Evolutionary conservation across 2,113 vertebrate species (phyloP).

Genomic region (Cebus imitator): DNA sequence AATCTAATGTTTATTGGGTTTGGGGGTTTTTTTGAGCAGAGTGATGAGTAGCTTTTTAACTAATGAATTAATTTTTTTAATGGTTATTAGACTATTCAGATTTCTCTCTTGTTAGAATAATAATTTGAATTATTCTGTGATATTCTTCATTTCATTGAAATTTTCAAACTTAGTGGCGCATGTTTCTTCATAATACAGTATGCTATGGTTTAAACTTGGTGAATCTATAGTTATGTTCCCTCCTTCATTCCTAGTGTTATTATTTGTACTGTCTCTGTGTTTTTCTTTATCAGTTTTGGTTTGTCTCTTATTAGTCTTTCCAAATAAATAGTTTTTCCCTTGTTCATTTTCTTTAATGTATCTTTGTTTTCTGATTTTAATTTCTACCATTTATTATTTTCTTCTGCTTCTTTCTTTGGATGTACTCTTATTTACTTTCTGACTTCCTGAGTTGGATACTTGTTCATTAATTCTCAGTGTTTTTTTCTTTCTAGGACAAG

Average conservation of each 20-base stretch:
- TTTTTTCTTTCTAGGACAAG: neutral
- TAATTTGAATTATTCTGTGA: neutral
- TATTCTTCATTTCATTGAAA: neutral
- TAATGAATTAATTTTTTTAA: neutral
- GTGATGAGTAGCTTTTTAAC: neutral
- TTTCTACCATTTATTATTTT: neutral
- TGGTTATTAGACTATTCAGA: neutral
- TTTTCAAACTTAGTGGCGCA: neutral
- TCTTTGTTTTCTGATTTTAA: slow-evolving; percentile 13
- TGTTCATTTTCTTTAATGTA: neutral
- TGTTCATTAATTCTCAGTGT: neutral
- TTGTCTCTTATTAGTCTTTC: slow-evolving; percentile 31
- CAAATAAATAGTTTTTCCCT: neutral
- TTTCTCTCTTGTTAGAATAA: neutral
- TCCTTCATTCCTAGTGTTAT: neutral
- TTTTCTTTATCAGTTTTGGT: neutral
- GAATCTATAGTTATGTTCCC: neutral
- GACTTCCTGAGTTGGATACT: neutral
- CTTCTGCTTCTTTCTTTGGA: neutral
- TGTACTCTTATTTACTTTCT: neutral
- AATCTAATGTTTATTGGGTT: neutral
- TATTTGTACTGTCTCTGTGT: neutral
- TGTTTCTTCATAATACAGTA: neutral
- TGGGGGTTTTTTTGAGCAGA: neutral
- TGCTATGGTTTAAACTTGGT: neutral